Conservation (phyloP, 1,140 invertebrate species). For the Coelopa frigida region DNA sequence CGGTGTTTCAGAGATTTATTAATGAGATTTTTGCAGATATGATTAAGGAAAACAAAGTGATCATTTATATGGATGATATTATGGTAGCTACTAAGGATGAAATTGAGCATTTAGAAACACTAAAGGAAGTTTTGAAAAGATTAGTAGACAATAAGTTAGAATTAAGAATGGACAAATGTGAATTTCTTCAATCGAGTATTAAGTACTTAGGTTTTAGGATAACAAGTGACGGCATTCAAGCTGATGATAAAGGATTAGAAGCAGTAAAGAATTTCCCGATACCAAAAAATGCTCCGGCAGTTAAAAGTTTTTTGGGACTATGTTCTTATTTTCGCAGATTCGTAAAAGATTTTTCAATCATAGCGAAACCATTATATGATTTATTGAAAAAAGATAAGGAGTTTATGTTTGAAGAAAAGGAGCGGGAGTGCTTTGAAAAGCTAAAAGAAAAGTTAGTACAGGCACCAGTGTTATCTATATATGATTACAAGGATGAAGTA, state of each 20-base stretch:
- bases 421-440: background rate
- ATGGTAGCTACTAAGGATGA: slow-evolving; percentile 2
- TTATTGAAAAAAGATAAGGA: slow-evolving; percentile 2
- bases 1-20: slow-evolving; percentile 38
- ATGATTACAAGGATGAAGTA: slow-evolving; percentile 7
- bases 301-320: slow-evolving; percentile 2
- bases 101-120: slow-evolving; percentile 4
- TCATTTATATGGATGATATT: slow-evolving; percentile 16
- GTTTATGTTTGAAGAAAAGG: background rate
- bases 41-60: slow-evolving; percentile 10
- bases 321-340: slow-evolving; percentile 12
- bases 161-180: slow-evolving; percentile 41
- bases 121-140: slow-evolving; percentile 22
- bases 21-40: slow-evolving; percentile 30
- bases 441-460: background rate
- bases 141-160: slow-evolving; percentile 32
- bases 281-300: background rate
- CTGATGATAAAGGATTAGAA: slow-evolving; percentile 12
- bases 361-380: slow-evolving; percentile 8
- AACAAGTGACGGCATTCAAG: slow-evolving; percentile 18
- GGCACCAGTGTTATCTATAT: slow-evolving; percentile 7
- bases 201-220: slow-evolving; percentile 38
- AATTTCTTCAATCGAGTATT: slow-evolving; percentile 24
- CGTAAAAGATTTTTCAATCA: slow-evolving; percentile 5
- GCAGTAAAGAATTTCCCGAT: slow-evolving; percentile 7